Evolutionary conservation across 2,113 vertebrate species (phyloP), one percentile per base, ranked within the genome.

Genomic region (Balaeniceps rex): DNA sequence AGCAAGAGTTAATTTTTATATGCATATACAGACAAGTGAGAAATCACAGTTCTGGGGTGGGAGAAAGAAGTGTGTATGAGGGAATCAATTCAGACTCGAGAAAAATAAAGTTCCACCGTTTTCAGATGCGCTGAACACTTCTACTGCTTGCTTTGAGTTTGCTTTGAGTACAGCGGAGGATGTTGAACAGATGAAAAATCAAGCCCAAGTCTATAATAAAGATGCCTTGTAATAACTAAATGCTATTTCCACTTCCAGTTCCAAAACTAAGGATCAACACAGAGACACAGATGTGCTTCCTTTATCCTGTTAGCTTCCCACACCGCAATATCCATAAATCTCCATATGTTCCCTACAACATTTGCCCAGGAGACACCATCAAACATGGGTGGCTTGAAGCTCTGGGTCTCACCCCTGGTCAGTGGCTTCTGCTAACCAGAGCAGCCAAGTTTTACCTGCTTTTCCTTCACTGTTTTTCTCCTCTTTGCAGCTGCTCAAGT

Each of bases 281-380:
- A 47, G 25, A 84, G 44, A 54, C 57, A 13, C 3, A 24, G 51
- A 70, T 25, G 49, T 4, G 23, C 11, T 66, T 77, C 49, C n/a
- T 65, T 22, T 70, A 24, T 52, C 54, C 71, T 17, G 22, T 69
- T 58, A 55, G 29, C 44, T 85, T 66, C 63, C 55, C 38, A 11
- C 19, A 4, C 21, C 14, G 21, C 8, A 22, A 14, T 6, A 61
- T 26, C 72, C 84, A 75, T 4, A 46, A 22, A 88, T 34, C 49
- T 65, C 77, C 46, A 31, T 1, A 4, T 0, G 1, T 14, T 58
- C 64, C 40, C 61, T 5, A 0, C 1, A 19, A 38, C 23, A 10
- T 10, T 17, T 75, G 11, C 61, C 29, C 57, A 71, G 66, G 15
- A 88, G n/a, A 42, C 26, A 24, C 47, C 69, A 69, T 6, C 66